A percentile compares a stretch with the other conserved stretches of the same genome.
These are phyloP conservation scores for Aphelenchoides avenae DNA, from an alignment of 1,140 invertebrate species.

Conservation along the genomic window DNA sequence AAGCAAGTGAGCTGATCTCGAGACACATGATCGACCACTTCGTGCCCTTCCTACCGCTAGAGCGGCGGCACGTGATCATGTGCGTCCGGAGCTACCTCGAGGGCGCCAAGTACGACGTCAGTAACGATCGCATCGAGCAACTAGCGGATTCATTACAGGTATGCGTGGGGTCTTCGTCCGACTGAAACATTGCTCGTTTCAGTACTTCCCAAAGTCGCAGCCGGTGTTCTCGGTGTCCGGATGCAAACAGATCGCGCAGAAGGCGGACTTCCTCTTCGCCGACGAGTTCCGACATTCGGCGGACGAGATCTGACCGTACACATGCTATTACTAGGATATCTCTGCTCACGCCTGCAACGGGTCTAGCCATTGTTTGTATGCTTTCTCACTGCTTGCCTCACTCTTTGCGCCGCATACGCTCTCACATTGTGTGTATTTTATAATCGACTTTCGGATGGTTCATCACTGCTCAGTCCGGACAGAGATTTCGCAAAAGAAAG, in stretches of 20 bases:
- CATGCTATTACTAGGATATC: too few relatives aligned
- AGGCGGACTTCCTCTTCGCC: conserved; percentile 58
- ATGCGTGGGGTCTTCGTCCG: not conserved
- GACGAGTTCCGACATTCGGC: too few relatives aligned
- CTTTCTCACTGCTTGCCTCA: too few relatives aligned
- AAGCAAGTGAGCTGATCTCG: conserved; percentile 72
- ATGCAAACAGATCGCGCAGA: conserved; percentile 64
- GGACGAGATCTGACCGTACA: too few relatives aligned
- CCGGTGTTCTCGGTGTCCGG: conserved; percentile 63
- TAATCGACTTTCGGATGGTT: too few relatives aligned
- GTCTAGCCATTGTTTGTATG: too few relatives aligned
- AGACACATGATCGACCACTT: conserved; percentile 82
- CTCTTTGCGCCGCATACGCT: too few relatives aligned
- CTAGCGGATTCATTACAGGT: conserved; percentile 45
- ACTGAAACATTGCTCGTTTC: conserved; percentile 18
- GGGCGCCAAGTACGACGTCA: conserved; percentile 22
- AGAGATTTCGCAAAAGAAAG: too few relatives aligned
- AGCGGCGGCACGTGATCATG: conserved; percentile 73
- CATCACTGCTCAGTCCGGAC: too few relatives aligned
- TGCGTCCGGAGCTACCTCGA: conserved; percentile 65
- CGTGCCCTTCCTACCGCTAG: conserved; percentile 85
- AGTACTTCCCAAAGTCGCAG: conserved; percentile 61
- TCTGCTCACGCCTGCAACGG: too few relatives aligned
- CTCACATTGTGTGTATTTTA: too few relatives aligned
- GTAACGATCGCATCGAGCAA: conserved; percentile 43